Percentiles rank a stretch among this genome's conserved stretches.
Conservation (phyloP, 2,888 invertebrate species). For the Diplazon laetatorius region DNA sequence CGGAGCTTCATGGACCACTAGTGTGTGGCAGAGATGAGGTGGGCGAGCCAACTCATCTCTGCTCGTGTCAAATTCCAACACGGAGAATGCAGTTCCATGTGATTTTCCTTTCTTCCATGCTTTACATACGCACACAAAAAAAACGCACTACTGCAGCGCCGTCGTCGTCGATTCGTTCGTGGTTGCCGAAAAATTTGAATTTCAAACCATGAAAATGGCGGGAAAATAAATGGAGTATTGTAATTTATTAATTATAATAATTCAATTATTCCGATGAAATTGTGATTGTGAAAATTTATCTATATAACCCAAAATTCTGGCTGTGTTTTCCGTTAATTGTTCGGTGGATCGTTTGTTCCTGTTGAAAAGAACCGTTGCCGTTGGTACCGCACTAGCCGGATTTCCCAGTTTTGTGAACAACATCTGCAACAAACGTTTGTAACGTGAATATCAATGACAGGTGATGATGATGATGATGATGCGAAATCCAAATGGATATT, state of each 20-base stretch:
- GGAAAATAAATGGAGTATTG: too few relatives aligned
- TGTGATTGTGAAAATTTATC: constrained; percentile 56
- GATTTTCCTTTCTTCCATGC: too few relatives aligned
- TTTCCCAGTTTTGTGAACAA: constrained; percentile 74
- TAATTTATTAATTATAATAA: too few relatives aligned
- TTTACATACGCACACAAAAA: too few relatives aligned
- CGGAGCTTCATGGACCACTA: too few relatives aligned
- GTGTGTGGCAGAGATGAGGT: too few relatives aligned
- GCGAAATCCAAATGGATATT: not conserved
- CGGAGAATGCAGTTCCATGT: too few relatives aligned
- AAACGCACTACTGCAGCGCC: too few relatives aligned
- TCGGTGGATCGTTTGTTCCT: constrained; percentile 75
- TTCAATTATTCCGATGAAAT: not conserved
- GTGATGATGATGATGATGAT: not conserved
- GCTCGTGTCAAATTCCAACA: too few relatives aligned
- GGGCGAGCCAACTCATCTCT: too few relatives aligned
- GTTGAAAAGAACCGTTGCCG: constrained; percentile 74
- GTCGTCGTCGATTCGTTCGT: not conserved
- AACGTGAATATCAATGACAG: too few relatives aligned
- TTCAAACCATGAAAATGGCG: not conserved
- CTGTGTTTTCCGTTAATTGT: constrained; percentile 70
- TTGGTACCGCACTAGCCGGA: constrained; percentile 17
- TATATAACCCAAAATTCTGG: constrained; percentile 73
- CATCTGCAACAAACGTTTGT: constrained; percentile 68
- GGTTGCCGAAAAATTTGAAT: not conserved